Evolutionary conservation across 2,797 vertebrate genomes (phyloP), one percentile per base, ranked within the genome.

Genomic region (Mus caroli): DNA sequence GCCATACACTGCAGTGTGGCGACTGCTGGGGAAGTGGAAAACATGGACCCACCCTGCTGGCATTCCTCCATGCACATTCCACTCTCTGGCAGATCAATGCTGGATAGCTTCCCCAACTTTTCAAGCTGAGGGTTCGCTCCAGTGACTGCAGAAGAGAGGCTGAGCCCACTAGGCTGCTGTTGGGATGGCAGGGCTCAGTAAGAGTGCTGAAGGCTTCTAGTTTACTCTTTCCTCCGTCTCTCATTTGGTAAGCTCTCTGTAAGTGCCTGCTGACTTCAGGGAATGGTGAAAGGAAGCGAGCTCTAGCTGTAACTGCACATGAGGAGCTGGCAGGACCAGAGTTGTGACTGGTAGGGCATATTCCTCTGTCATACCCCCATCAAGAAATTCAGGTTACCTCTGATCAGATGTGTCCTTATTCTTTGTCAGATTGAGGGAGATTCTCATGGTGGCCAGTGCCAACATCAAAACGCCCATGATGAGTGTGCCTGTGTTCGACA

Each of bases 381-480:
- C 1, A n/a, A 73, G 40, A 50, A 8, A n/a, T 13, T 26, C 43
- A 26, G 15, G 14, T 77, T 58, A 24, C 73, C n/a, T 54, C 4
- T 58, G 28, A 58, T 58, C 37, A 67, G 17, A 37, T 37, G 13
- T 79, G 13, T 84, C 56, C 1, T 95, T 94, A 58, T 94, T 96
- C 90, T 20, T 12, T 90, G 93, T 52, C 98, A 99, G 99, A 97
- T 98, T 99, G 73, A 98, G 99, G 90, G 99, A 99, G 98, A 99
- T 99, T 95, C 97, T 99, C 89, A 98, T 99, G 99, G 99, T 99
- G 94, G 99, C 99, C 92, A 99, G 99, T 46, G 98, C 99, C 90
- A 99, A 99, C 85, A 99, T 99, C 96, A 99, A 99, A 98, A 99
- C 99, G 0, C 99, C 99, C 2, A 99, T 99, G 98, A 99, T 99